Evolutionary conservation across 2,888 invertebrate genomes (phyloP).

Genomic region (Hirtodrosophila trivittata): DNA sequence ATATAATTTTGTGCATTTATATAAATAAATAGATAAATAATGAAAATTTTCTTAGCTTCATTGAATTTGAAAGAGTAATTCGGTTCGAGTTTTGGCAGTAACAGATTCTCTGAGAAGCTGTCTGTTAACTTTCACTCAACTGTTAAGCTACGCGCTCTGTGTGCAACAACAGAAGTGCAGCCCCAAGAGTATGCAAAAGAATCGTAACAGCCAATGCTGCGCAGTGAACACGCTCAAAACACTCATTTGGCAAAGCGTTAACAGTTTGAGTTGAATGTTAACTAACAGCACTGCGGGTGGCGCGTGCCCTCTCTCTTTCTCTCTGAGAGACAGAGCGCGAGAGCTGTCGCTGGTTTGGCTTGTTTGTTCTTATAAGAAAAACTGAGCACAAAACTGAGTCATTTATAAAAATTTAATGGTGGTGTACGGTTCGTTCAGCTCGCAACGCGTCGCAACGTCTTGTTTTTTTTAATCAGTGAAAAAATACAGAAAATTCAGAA

Average conservation of each 20-base stretch:
- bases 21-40: too few species aligned
- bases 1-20: too few species aligned
- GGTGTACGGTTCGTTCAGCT: constrained; percentile 79
- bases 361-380: constrained; percentile 59
- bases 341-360: constrained; percentile 22
- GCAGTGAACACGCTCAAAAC: constrained; percentile 18
- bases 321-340: constrained; percentile 23
- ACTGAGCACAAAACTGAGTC: constrained; percentile 64
- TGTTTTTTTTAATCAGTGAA: constrained; percentile 60
- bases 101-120: not conserved
- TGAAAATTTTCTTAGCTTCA: too few species aligned
- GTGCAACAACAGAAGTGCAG: constrained; percentile 28
- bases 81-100: too few species aligned
- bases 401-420: constrained; percentile 81
- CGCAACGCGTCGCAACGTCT: constrained; percentile 68
- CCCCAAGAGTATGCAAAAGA: constrained; percentile 44
- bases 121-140: constrained; percentile 19
- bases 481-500: constrained; percentile 54
- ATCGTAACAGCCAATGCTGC: constrained; percentile 11
- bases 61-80: too few species aligned
- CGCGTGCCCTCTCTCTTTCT: constrained; percentile 11
- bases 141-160: constrained; percentile 11
- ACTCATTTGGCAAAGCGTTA: constrained; percentile 28
- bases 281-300: constrained; percentile 46
- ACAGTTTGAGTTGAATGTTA: constrained; percentile 41